Percentiles rank a stretch among this genome's conserved stretches.
Conservation (phyloP, 1,140 invertebrate genomes). For the Plodia interpunctella region DNA sequence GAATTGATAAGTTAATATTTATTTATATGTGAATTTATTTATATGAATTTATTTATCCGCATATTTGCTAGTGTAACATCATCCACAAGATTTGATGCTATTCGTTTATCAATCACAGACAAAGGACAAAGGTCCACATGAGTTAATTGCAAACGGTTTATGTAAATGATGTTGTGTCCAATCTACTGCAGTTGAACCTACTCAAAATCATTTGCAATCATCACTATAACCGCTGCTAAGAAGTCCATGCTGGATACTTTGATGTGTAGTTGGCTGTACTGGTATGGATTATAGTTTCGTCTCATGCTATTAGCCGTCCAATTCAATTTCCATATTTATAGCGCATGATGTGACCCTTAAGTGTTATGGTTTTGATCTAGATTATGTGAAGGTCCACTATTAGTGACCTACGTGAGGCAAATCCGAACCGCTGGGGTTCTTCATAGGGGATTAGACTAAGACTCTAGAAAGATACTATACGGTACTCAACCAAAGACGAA, state of each 20-base stretch:
- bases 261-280: not conserved
- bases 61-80: too few relatives aligned
- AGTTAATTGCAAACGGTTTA: conserved; percentile 6
- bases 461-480: not conserved
- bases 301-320: conserved; percentile 18
- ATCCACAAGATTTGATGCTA: not conserved
- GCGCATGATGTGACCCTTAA: conserved; percentile 11
- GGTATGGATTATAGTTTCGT: conserved; percentile 1
- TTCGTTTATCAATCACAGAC: not conserved
- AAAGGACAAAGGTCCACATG: not conserved
- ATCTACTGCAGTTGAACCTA: too few relatives aligned
- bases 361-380: conserved; percentile 12
- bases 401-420: conserved; percentile 11
- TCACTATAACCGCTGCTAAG: too few relatives aligned
- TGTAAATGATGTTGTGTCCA: not conserved
- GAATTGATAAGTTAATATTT: too few relatives aligned
- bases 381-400: conserved; percentile 10
- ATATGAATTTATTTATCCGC: too few relatives aligned
- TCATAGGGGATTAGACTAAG: not conserved
- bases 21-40: too few relatives aligned
- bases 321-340: conserved; percentile 29
- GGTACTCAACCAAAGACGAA: too few relatives aligned
- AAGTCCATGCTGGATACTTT: too few relatives aligned
- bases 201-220: too few relatives aligned
- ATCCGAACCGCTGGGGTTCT: conserved; percentile 2